These are phyloP conservation scores for Caenorhabditis sulstoni DNA, from an alignment of 2,888 invertebrate species.

Conservation along the genomic window DNA sequence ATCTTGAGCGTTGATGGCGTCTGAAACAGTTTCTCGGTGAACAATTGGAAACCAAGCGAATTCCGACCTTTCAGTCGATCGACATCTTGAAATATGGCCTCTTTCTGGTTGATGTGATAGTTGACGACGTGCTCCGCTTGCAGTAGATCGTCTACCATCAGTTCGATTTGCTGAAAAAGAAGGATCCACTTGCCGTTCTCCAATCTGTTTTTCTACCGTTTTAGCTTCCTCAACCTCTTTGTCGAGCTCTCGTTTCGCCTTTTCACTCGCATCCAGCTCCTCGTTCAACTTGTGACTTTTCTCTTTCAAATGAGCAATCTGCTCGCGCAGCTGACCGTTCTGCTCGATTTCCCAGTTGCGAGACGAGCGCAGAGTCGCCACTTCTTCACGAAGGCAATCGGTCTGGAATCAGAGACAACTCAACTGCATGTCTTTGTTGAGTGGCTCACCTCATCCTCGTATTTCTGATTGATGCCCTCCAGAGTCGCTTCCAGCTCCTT, in stretches of 20 bases:
- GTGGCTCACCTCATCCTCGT: conserved; percentile 50
- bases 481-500: conserved; percentile 73
- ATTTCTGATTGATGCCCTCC: conserved; percentile 52
- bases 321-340: conserved; percentile 74
- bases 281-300: conserved; percentile 65
- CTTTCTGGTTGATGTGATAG: conserved; percentile 71
- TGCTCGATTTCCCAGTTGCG: conserved; percentile 77
- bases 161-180: conserved; percentile 39
- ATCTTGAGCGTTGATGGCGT: conserved; percentile 77
- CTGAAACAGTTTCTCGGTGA: conserved; percentile 57
- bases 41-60: neutral
- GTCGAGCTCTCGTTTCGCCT: conserved; percentile 59
- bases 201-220: too few species aligned
- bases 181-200: neutral
- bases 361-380: conserved; percentile 73
- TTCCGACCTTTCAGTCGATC: conserved; percentile 72
- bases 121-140: conserved; percentile 68
- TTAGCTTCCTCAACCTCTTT: conserved; percentile 57
- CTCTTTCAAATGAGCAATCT: conserved; percentile 68
- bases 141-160: conserved; percentile 62
- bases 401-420: conserved; percentile 52
- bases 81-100: conserved; percentile 72
- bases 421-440: neutral
- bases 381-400: conserved; percentile 67
- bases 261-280: conserved; percentile 66